These are phyloP conservation scores for Chlorodrepanis virens DNA, from an alignment of 2,113 vertebrate species.

Conservation along the genomic window DNA sequence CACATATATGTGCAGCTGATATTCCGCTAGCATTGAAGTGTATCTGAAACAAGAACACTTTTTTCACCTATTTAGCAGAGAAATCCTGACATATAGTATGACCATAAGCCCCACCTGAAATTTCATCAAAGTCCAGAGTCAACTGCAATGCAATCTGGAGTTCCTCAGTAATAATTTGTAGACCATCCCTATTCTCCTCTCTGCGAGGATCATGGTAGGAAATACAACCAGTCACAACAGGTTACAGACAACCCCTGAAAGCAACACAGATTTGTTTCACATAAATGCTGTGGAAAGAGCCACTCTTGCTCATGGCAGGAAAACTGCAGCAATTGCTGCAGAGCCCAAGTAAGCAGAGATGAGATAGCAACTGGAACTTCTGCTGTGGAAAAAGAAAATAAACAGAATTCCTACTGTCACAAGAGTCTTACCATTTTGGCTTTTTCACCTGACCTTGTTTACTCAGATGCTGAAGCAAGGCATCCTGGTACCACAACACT, in stretches of 20 bases:
- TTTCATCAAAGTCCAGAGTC: neutral
- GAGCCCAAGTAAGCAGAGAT: neutral
- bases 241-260: neutral
- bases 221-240: neutral
- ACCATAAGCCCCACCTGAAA: neutral
- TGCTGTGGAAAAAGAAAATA: neutral
- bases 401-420: neutral
- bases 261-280: neutral
- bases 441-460: neutral
- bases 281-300: neutral
- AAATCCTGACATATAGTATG: neutral
- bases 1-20: neutral
- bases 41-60: neutral
- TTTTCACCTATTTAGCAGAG: neutral
- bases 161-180: neutral
- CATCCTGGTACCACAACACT: neutral
- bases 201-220: neutral
- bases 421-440: neutral
- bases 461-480: neutral
- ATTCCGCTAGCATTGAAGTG: neutral
- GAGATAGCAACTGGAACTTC: neutral
- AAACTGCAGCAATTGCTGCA: neutral
- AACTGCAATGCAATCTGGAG: neutral
- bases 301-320: neutral
- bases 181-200: neutral